Conservation (phyloP, 2,113 vertebrate genomes). For the Pedionomus torquatus region DNA sequence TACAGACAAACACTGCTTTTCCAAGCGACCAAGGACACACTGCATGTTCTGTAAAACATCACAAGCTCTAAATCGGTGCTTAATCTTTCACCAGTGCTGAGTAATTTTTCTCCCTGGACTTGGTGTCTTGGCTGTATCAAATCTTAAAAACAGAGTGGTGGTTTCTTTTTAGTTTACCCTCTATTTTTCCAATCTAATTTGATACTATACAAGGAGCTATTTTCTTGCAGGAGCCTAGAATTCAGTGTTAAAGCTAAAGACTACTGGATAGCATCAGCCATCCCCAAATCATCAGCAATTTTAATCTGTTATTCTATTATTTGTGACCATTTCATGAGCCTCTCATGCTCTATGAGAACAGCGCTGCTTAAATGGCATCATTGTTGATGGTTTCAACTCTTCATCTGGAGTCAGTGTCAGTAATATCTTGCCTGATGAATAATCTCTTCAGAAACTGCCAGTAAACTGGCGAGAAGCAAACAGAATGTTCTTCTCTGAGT, state of each 20-base stretch:
- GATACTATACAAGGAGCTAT: background rate
- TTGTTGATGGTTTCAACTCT: background rate
- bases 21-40: background rate
- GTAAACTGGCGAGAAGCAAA: background rate
- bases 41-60: background rate
- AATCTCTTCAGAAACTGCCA: background rate
- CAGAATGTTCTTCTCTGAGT: background rate
- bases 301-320: background rate
- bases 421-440: background rate
- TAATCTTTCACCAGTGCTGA: background rate
- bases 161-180: background rate
- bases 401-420: background rate
- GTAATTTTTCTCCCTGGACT: background rate
- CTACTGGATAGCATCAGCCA: background rate
- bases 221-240: background rate
- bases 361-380: background rate
- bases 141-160: background rate
- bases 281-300: background rate
- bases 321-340: background rate
- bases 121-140: background rate
- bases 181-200: background rate
- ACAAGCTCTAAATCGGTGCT: background rate
- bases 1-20: background rate
- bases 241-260: background rate
- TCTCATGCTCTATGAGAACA: background rate